phyloP scores from a whole-genome alignment of 2,797 vertebrate genomes.

The Pyrrhura leucotis region DNA sequence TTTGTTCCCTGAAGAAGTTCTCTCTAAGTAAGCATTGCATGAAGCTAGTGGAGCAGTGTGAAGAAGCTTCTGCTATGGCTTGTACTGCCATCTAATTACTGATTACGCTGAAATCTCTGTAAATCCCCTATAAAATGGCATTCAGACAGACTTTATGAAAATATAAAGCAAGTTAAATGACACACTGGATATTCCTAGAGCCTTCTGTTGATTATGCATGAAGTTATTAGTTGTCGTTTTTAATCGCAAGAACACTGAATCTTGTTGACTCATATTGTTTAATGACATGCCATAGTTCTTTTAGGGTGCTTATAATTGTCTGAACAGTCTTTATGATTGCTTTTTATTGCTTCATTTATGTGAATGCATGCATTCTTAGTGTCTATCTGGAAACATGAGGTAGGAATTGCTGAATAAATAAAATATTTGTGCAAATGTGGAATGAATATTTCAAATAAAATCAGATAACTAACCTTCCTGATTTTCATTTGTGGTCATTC shows the following conservation, averaged over 20 bases:
- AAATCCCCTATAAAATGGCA: not conserved
- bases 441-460: not conserved
- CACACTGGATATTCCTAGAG: not conserved
- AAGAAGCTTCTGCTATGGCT: not conserved
- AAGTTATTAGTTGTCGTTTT: not conserved
- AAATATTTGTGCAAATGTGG: not conserved
- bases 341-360: conserved; percentile 13
- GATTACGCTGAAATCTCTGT: not conserved
- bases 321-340: not conserved
- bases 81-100: not conserved
- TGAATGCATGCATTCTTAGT: not conserved
- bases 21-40: not conserved
- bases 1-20: not conserved
- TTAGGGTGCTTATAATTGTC: not conserved
- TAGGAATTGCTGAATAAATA: not conserved
- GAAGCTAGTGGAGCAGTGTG: not conserved
- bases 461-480: not conserved
- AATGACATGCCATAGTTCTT: not conserved
- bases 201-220: not conserved
- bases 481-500: not conserved
- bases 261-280: not conserved
- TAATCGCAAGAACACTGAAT: not conserved
- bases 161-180: not conserved
- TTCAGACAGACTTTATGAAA: not conserved
- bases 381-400: not conserved